phyloP scores from a whole-genome alignment of 2,888 invertebrate species.

The Formica aserva region DNA sequence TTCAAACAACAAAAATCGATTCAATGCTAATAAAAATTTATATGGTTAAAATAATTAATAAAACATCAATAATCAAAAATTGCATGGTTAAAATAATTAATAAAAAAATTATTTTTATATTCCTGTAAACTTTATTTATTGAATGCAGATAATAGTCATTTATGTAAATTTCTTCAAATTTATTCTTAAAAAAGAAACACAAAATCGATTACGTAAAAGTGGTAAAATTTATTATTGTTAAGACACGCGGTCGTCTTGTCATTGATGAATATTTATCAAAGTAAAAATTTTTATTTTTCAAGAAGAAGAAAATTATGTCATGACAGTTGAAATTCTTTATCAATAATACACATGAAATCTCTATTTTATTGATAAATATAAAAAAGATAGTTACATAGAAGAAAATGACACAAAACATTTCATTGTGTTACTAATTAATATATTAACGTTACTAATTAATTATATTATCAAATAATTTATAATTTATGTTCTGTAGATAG shows the following conservation, averaged over 20 bases:
- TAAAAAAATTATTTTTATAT: not conserved
- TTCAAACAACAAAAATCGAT: conserved; percentile 3
- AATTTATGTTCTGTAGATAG: not conserved
- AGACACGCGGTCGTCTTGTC: no score
- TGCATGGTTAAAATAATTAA: not conserved
- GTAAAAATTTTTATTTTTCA: not conserved
- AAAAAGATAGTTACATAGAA: not conserved
- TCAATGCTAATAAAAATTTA: not conserved
- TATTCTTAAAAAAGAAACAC: no score
- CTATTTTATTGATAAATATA: no score
- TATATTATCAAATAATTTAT: not conserved
- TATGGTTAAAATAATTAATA: not conserved
- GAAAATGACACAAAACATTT: not conserved
- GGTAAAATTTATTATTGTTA: no score
- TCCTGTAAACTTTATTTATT: not conserved
- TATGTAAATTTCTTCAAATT: not conserved
- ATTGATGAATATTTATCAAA: not conserved
- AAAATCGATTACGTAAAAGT: no score
- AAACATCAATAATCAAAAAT: not conserved
- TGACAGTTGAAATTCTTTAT: not conserved
- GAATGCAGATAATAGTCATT: not conserved
- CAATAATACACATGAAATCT: not conserved
- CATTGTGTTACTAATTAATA: not conserved
- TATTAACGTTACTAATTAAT: not conserved
- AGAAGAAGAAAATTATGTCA: not conserved